A percentile compares a stretch with the other conserved stretches of the same genome.
These are phyloP conservation scores for Reticulitermes speratus DNA, from an alignment of 1,140 invertebrate species.

Conservation along the genomic window DNA sequence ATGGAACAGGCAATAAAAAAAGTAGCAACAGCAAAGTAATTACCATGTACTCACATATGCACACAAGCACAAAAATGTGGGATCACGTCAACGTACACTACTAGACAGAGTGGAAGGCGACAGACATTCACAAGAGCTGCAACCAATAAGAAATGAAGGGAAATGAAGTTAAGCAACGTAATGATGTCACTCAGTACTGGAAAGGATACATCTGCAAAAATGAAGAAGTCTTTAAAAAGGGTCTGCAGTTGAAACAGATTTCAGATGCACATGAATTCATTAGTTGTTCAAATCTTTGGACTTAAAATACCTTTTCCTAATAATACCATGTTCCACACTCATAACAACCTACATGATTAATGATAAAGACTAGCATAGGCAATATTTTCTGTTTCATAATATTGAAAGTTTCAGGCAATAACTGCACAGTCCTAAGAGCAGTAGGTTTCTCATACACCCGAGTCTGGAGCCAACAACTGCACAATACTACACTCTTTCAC, in stretches of 20 bases:
- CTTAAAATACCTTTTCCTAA: conserved; percentile 30
- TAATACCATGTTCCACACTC: conserved; percentile 23
- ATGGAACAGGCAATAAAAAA: not conserved
- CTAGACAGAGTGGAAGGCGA: not conserved
- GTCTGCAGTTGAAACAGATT: not conserved
- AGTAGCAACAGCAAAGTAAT: not conserved
- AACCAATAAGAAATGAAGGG: not conserved
- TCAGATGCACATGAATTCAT: conserved; percentile 3
- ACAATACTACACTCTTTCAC: not conserved
- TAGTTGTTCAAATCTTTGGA: conserved; percentile 32
- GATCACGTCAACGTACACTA: not conserved
- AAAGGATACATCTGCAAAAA: not conserved
- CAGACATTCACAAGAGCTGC: not conserved
- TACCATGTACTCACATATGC: not conserved
- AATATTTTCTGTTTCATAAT: conserved; percentile 7
- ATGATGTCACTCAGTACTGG: not conserved
- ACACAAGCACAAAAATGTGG: not conserved
- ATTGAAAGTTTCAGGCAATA: conserved; percentile 20
- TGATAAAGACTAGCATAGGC: conserved; percentile 34
- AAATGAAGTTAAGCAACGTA: not conserved
- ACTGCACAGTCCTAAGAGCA: not conserved
- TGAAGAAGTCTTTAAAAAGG: not conserved
- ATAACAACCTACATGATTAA: conserved; percentile 23
- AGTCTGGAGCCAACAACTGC: not conserved
- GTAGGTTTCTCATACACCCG: no score